Evolutionary conservation across 2,888 invertebrate genomes (phyloP), one percentile per base, ranked within the genome.

Genomic region (Sisyra nigra): DNA sequence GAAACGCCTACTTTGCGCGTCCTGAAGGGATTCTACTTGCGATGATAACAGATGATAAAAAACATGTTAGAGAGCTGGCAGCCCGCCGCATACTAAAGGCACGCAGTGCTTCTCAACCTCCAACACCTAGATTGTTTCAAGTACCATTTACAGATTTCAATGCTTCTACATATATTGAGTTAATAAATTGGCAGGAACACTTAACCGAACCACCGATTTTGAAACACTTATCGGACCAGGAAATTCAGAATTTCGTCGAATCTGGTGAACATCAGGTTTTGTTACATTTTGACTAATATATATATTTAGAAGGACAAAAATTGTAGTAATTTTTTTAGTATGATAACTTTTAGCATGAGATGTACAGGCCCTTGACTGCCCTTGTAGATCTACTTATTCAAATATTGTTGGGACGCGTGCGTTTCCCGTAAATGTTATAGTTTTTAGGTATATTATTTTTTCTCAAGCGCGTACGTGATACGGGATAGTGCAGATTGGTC

Each of bases 1-100:
- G 46, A 32, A 54, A 54, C 47, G 47, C 48, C 41, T 45, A 47
- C 46, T 55, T 51, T 45, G 53, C 51, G 7, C 53, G 54, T 44
- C 48, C 50, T 3, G 54, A 55, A 47, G 55, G 52, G 39, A n/a
- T 54, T 39, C 41, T 55, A 18, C 29, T 53, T n/a, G 49, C 50
- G 15, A 52, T 53, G 52, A 34, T 52, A 14, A 45, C 44, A 8
- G 53, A 55, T 42, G n/a, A 42, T 3, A 32, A 45, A 18, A 33
- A 34, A 15, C 48, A 54, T 35, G 48, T 54, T 39, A 37, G 51
- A 44, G 51, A 53, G 31, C 37, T 53, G 10, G 52, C 49, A 10
- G 45, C 49, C 3, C 46, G 52, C 8, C 47, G 52, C 9, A 51
- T 53, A 39, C 40, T 51, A 36, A 51, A 51, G 44, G 48, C 49